Evolutionary conservation across 2,888 invertebrate species (phyloP).

Genomic region (Ormyrus nitidulus): DNA sequence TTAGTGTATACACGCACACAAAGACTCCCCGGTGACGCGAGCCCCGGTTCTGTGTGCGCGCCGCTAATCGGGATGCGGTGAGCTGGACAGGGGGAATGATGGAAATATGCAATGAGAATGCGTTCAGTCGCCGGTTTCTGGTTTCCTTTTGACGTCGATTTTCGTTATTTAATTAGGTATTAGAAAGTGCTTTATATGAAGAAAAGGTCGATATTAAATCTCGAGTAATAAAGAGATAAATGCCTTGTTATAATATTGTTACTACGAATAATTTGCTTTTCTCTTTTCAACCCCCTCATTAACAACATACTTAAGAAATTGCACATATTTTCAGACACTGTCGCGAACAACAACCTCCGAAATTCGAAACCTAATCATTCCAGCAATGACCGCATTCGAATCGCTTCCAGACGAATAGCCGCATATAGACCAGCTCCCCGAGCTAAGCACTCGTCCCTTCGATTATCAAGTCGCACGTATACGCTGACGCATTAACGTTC

Average conservation of each 20-base stretch:
- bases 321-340: too few species aligned
- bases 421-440: too few species aligned
- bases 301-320: too few species aligned
- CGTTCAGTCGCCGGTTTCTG: not conserved
- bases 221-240: too few species aligned
- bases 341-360: not conserved
- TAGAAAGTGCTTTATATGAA: too few species aligned
- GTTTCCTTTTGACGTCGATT: constrained; percentile 10
- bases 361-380: not conserved
- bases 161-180: not conserved
- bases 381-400: not conserved
- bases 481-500: constrained; percentile 9
- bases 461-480: constrained; percentile 26
- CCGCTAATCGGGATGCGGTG: constrained; percentile 9
- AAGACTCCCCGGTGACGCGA: constrained; percentile 39
- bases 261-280: too few species aligned
- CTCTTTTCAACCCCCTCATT: too few species aligned
- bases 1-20: not conserved
- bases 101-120: constrained; percentile 1
- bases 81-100: not conserved
- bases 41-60: not conserved
- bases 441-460: constrained; percentile 6
- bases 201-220: too few species aligned
- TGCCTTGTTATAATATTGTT: too few species aligned
- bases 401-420: not conserved